A percentile compares a stretch with the other conserved stretches of the same genome.
Evolutionary conservation across 2,113 vertebrate genomes (phyloP).

Genomic region (Oryzias celebensis): DNA sequence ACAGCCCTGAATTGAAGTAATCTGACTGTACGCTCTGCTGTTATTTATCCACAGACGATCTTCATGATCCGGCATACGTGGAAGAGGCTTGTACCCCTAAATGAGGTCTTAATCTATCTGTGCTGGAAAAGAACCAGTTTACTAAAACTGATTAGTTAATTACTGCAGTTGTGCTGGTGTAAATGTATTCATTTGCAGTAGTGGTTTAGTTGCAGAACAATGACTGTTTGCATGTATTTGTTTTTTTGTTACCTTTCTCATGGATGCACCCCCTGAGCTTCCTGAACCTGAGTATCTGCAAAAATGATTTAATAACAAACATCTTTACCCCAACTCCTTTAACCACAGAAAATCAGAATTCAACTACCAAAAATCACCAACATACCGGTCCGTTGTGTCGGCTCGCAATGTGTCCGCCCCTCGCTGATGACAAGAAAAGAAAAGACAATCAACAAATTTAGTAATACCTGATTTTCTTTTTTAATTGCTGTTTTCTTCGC

Average conservation of each 20-base stretch:
- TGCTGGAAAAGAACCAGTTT: too few species aligned
- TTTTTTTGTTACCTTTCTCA: constrained; percentile 82
- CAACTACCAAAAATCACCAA: constrained; percentile 9
- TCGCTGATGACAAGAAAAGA: constrained; percentile 45
- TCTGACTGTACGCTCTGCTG: constrained; percentile 8
- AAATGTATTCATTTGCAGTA: not conserved
- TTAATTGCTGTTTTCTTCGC: too few species aligned
- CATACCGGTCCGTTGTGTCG: constrained; percentile 71
- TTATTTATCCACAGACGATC: constrained; percentile 23
- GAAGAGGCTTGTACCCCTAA: not conserved
- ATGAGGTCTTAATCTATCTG: too few species aligned
- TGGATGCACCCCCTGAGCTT: constrained; percentile 81
- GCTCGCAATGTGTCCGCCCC: constrained; percentile 68
- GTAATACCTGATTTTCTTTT: too few species aligned
- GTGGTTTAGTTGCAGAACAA: not conserved
- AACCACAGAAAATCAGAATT: constrained; percentile 7
- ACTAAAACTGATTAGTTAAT: too few species aligned
- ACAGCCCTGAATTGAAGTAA: constrained; percentile 23
- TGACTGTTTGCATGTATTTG: not conserved
- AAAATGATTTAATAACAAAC: constrained; percentile 13
- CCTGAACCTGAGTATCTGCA: constrained; percentile 84
- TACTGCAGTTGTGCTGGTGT: not conserved
- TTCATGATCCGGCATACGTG: constrained; percentile 1
- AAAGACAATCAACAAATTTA: not conserved
- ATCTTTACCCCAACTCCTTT: not conserved